These are phyloP conservation scores for Petromus typicus DNA, from an alignment of 2,113 vertebrate genomes.

Conservation along the genomic window DNA sequence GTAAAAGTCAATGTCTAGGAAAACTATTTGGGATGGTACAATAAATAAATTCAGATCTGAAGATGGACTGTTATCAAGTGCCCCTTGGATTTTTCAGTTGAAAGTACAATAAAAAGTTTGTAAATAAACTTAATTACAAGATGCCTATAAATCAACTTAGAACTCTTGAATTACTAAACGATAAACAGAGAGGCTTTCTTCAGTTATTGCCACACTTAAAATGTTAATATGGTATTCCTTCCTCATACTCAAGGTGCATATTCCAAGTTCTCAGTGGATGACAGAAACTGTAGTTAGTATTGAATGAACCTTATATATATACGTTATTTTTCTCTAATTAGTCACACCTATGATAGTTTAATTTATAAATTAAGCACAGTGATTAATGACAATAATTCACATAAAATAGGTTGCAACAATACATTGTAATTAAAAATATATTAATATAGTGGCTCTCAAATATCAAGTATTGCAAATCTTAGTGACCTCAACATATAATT, in stretches of 20 bases:
- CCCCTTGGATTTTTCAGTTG: slow-evolving; percentile 40
- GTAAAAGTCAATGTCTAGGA: slow-evolving; percentile 6
- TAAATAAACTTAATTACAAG: slow-evolving; percentile 41
- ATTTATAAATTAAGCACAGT: not conserved
- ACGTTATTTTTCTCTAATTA: no score
- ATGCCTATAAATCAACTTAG: slow-evolving; percentile 36
- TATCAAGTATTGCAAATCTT: not conserved
- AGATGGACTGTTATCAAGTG: not conserved
- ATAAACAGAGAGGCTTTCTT: slow-evolving; percentile 42
- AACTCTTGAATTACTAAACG: slow-evolving; percentile 40
- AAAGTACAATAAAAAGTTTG: slow-evolving; percentile 36
- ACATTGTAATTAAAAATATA: not conserved
- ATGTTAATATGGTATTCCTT: not conserved
- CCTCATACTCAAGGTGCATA: not conserved
- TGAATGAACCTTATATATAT: not conserved
- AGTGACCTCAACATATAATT: not conserved
- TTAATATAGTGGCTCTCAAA: not conserved
- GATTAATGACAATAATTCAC: not conserved
- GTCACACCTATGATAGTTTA: not conserved
- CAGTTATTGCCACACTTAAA: slow-evolving; percentile 34
- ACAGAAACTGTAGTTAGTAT: not conserved
- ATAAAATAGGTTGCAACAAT: not conserved
- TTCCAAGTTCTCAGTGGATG: not conserved
- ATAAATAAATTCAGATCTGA: slow-evolving; percentile 37
- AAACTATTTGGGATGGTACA: not conserved